A percentile compares a stretch with the other conserved stretches of the same genome.
These are phyloP conservation scores for Mormyrus iriodes DNA, from an alignment of 2,113 vertebrate species.

Conservation along the genomic window DNA sequence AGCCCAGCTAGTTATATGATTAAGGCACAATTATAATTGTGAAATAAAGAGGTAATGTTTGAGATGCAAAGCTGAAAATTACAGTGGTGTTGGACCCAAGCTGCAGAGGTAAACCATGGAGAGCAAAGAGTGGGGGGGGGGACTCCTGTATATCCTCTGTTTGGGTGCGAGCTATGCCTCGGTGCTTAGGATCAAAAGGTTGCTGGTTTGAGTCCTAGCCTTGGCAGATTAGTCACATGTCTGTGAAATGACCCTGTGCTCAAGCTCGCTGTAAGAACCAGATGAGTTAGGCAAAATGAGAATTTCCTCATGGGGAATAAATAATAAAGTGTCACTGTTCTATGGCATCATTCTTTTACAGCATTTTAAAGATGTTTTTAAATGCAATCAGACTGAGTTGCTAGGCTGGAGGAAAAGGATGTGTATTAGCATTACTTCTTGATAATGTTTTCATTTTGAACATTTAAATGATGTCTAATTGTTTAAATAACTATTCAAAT, in stretches of 20 bases:
- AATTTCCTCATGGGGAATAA: neutral
- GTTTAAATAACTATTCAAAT: neutral
- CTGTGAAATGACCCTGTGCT: neutral
- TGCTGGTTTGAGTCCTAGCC: neutral
- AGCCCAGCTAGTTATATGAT: conserved; percentile 1
- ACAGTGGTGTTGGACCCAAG: neutral
- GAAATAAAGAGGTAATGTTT: neutral
- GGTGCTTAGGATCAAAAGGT: neutral
- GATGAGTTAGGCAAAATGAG: neutral
- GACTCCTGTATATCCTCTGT: neutral
- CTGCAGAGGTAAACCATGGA: neutral
- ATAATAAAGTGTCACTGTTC: neutral
- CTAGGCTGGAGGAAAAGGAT: neutral
- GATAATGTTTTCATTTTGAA: neutral
- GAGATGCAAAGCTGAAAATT: neutral
- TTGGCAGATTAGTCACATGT: neutral
- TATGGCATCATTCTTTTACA: neutral
- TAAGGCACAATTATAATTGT: conserved; percentile 15
- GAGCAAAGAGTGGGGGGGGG: neutral
- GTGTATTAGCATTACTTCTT: neutral
- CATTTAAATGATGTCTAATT: neutral
- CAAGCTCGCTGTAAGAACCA: neutral
- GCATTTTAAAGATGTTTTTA: neutral
- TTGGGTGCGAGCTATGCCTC: neutral
- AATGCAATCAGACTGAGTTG: neutral